A percentile compares a stretch with the other conserved stretches of the same genome.
phyloP scores from a whole-genome alignment of 1,140 invertebrate species.

The Callitettix versicolor region DNA sequence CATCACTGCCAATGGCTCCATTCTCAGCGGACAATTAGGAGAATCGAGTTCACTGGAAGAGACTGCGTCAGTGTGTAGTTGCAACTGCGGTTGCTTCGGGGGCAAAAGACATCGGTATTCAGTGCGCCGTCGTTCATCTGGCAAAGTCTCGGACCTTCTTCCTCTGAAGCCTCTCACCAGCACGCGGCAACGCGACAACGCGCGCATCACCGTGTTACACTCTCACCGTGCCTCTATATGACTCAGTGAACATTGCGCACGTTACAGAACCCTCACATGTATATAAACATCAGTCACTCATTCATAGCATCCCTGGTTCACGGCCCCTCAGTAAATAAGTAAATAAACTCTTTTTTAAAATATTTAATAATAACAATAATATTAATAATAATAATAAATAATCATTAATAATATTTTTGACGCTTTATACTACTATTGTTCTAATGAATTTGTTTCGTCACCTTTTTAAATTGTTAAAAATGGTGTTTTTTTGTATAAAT shows the following conservation, averaged over 20 bases:
- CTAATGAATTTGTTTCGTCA: no score
- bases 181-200: slow-evolving; percentile 35
- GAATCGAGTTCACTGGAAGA: slow-evolving; percentile 50
- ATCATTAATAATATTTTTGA: slow-evolving; percentile 12
- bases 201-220: slow-evolving; percentile 10
- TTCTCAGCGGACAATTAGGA: slow-evolving; percentile 54
- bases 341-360: slow-evolving; percentile 6
- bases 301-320: background rate
- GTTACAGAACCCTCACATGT: no score
- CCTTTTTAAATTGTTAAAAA: no score
- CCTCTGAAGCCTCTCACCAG: slow-evolving; percentile 39
- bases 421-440: slow-evolving; percentile 11
- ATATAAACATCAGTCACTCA: background rate
- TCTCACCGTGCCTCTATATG: slow-evolving; percentile 45
- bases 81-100: slow-evolving; percentile 60
- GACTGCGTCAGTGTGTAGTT: slow-evolving; percentile 67
- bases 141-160: background rate
- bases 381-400: slow-evolving; percentile 7
- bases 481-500: no score
- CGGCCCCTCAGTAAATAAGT: background rate
- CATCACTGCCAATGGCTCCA: slow-evolving; percentile 79
- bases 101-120: slow-evolving; percentile 21
- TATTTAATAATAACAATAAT: background rate
- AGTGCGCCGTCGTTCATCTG: slow-evolving; percentile 12
- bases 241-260: slow-evolving; percentile 23